Base-by-base conservation (phyloP, 2,797 vertebrate species). In the Melanotaenia pygmaea region DNA sequence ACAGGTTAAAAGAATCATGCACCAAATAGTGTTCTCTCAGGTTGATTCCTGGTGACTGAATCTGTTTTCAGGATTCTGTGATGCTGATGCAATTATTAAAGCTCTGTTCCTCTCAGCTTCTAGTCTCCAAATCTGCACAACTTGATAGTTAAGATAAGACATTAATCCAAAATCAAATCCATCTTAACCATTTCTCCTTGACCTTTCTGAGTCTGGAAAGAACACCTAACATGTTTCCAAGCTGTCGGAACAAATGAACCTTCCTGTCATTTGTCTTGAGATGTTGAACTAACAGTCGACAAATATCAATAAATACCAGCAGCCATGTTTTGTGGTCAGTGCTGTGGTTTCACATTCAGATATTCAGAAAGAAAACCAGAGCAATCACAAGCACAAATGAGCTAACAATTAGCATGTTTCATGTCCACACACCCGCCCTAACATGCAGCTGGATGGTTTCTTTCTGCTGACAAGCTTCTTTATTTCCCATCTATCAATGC, bases 401-500 rank as follows among this genome's bases (percentile, higher is more conserved):
- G 3, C 32, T 34, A 34, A 6, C 32, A 2, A 2, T 9, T 14
- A 43, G 40, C 16, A 43, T 16, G 40, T 43, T 45, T 45, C 20
- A 65, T 54, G 10, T 28, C 14, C 22, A 59, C 18, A 37, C 6
- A 26, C 22, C 4, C 18, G 6, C n/a, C 3, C 50, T 28, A 20
- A 22, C 40, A 20, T n/a, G 45, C 16, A 6, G 16, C 16, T 14
- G 40, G 14, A 43, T 18, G 5, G 40, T 18, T 43, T 5, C 58
- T 0, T 34, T 3, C 30, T 59, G 72, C 74, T 67, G 72, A 75
- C 71, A 9, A 51, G 51, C 72, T 64, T 64, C 54, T 81, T 67
- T 67, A 58, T 62, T 67, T 59, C 65, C 50, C 73, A 79, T 82
- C 56, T 74, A 14, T 83, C 77, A 68, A 9, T n/a, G 7, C 45